Evolutionary conservation across 2,888 invertebrate species (phyloP).

Genomic region (Nomada hirtipes): DNA sequence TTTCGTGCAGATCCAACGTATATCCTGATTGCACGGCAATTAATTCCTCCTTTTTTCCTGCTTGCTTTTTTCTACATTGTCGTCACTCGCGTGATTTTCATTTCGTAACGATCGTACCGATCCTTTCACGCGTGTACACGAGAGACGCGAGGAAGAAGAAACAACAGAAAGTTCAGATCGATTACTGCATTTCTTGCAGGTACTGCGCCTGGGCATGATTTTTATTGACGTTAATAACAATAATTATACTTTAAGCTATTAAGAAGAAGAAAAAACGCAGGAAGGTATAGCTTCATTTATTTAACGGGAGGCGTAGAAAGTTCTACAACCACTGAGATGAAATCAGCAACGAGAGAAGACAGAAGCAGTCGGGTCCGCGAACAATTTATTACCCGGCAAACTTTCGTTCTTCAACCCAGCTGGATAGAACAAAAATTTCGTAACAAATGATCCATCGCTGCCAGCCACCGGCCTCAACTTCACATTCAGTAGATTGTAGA

Average conservation of each 20-base stretch:
- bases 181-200: constrained; percentile 3
- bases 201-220: not conserved
- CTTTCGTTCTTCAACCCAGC: constrained; percentile 58
- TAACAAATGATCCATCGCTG: constrained; percentile 46
- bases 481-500: constrained; percentile 44
- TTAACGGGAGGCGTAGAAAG: constrained; percentile 63
- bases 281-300: not conserved
- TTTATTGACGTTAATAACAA: too few species aligned
- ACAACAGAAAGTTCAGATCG: constrained; percentile 19
- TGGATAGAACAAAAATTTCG: constrained; percentile 63
- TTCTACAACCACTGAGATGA: constrained; percentile 29
- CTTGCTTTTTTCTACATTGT: not conserved
- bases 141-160: not conserved
- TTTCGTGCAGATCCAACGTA: constrained; percentile 2
- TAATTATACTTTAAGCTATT: too few species aligned
- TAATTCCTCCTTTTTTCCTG: constrained; percentile 1
- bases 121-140: constrained; percentile 25
- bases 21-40: constrained; percentile 7
- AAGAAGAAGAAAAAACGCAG: not conserved
- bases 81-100: not conserved
- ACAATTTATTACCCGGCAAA: constrained; percentile 59
- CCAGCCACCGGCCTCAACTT: constrained; percentile 32
- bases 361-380: constrained; percentile 34
- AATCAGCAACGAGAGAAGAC: constrained; percentile 30
- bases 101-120: constrained; percentile 21